Conservation (phyloP, 2,113 vertebrate genomes). For the Clarias gariepinus region DNA sequence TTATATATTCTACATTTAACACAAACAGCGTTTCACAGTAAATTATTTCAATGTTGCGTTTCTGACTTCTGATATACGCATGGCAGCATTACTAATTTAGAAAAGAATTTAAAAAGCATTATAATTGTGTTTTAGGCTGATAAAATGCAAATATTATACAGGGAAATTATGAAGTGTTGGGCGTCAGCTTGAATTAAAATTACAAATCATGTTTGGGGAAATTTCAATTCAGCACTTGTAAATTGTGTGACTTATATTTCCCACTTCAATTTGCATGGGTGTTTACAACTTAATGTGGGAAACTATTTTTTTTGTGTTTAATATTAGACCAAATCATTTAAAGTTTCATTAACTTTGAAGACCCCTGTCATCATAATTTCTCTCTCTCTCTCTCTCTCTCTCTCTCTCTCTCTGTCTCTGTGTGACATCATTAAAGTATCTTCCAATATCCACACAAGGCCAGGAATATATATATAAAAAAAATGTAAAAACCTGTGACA, state of each 20-base stretch:
- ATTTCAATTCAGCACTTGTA: not conserved
- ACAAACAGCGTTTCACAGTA: not conserved
- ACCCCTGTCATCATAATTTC: not conserved
- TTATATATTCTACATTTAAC: not conserved
- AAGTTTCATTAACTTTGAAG: not conserved
- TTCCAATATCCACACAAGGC: not conserved
- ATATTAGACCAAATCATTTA: not conserved
- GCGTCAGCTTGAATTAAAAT: not conserved
- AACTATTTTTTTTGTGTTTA: not conserved
- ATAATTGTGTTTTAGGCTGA: not conserved
- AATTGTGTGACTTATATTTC: too few species aligned
- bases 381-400: conserved; percentile 1
- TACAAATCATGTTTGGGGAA: not conserved
- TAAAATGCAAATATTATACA: not conserved
- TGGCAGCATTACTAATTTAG: not conserved
- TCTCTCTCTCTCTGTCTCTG: not conserved
- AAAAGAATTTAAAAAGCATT: not conserved
- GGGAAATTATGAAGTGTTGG: not conserved
- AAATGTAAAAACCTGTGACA: too few species aligned
- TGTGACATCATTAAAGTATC: not conserved
- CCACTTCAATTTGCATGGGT: not conserved
- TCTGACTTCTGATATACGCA: not conserved
- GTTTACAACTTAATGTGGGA: not conserved
- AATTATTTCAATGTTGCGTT: not conserved
- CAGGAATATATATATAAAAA: too few species aligned